Percentiles rank a stretch among this genome's conserved stretches.
phyloP scores from a whole-genome alignment of 2,888 invertebrate genomes.

The Eupithecia subfuscata region DNA sequence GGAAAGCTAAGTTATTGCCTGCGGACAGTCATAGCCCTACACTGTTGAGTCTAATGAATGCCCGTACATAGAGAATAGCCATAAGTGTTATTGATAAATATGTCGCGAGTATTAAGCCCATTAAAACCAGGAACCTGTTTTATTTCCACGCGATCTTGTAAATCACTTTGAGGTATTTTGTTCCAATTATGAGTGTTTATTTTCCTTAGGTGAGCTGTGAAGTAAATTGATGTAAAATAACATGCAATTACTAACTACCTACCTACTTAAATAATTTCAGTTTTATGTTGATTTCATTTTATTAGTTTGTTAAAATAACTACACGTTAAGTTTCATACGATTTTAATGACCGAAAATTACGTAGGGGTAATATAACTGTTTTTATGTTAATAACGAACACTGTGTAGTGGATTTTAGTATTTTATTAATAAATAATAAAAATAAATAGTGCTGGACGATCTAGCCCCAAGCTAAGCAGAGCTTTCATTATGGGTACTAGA shows the following conservation, averaged over 20 bases:
- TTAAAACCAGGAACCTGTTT: slow-evolving; percentile 33
- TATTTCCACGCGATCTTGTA: slow-evolving; percentile 36
- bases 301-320: slow-evolving; percentile 18
- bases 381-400: not conserved
- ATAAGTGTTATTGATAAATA: slow-evolving; percentile 55
- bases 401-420: not conserved
- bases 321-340: slow-evolving; percentile 25
- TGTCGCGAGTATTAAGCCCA: slow-evolving; percentile 38
- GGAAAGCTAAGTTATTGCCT: slow-evolving; percentile 50
- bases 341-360: not conserved
- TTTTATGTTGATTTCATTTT: slow-evolving; percentile 30
- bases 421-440: not conserved
- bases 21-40: slow-evolving; percentile 58
- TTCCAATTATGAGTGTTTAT: slow-evolving; percentile 43
- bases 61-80: slow-evolving; percentile 50
- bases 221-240: slow-evolving; percentile 43
- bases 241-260: slow-evolving; percentile 7
- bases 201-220: slow-evolving; percentile 32
- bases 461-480: too few relatives aligned
- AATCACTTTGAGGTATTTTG: slow-evolving; percentile 29
- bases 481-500: too few relatives aligned
- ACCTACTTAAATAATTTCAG: slow-evolving; percentile 18
- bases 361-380: not conserved
- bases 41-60: slow-evolving; percentile 59
- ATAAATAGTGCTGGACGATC: too few relatives aligned